These are phyloP conservation scores for Diachrysia chrysitis DNA, from an alignment of 2,888 invertebrate species.

Conservation along the genomic window DNA sequence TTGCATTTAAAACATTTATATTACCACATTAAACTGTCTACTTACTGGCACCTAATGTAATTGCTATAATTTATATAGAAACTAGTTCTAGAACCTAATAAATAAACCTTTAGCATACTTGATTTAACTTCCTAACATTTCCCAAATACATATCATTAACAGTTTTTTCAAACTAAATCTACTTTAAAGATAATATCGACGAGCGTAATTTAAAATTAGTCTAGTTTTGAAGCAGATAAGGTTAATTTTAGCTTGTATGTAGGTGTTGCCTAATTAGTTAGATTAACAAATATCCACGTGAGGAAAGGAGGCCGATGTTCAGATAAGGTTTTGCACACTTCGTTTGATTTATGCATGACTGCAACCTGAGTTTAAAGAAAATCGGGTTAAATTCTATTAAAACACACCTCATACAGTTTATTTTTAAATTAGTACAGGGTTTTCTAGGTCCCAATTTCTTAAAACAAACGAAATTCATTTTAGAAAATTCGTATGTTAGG, in stretches of 20 bases:
- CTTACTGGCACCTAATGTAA: constrained; percentile 2
- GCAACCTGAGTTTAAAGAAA: constrained; percentile 39
- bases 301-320: constrained; percentile 53
- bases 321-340: constrained; percentile 55
- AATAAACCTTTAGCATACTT: constrained; percentile 9
- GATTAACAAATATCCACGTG: constrained; percentile 49
- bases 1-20: not conserved
- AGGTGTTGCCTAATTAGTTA: constrained; percentile 46
- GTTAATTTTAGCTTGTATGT: constrained; percentile 41
- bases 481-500: not conserved
- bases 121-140: constrained; percentile 21
- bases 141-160: constrained; percentile 28
- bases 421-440: not conserved
- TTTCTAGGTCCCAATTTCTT: not conserved
- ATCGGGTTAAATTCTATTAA: constrained; percentile 37
- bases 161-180: constrained; percentile 35
- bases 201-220: constrained; percentile 34
- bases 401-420: constrained; percentile 5
- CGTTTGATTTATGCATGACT: constrained; percentile 50
- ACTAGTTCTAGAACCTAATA: not conserved
- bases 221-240: constrained; percentile 9
- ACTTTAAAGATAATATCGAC: constrained; percentile 34
- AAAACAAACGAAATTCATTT: not conserved
- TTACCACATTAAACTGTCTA: not conserved
- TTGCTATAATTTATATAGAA: constrained; percentile 1